Base-by-base conservation (phyloP, 2,888 invertebrate genomes). In the Carabus problematicus region DNA sequence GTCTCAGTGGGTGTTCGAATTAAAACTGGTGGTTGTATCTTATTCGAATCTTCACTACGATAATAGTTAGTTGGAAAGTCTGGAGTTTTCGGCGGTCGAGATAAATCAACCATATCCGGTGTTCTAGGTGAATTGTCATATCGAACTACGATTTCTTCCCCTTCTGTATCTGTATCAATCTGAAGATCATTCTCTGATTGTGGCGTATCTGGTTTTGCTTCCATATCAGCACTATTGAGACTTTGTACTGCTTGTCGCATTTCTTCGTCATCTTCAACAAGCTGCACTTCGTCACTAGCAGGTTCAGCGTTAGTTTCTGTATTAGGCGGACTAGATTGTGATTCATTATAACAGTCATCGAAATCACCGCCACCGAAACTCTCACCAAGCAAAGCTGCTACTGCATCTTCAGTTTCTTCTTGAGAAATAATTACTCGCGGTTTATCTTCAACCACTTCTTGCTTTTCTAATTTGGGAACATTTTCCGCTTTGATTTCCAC, bases 391-490 rank as follows among this genome's bases (percentile, higher is more conserved):
- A 95, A 82, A 0, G 95, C 94, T 8, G 94, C 94, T 0, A 95
- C 95, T 0, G 95, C 95, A 79, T 94, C 94, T 81, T 93, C 95
- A 0, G 95, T 95, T 82, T 95, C 95, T 83, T 95, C 95, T 81
- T 95, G 95, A 0, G 94, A 95, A 76, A 95, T 95, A 0, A 92
- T 85, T 8, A 91, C 92, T 58, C 93, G 86, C 0, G 91, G 91
- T 77, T 93, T 93, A 76, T 93, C 93, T 71, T 92, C 91, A 9
- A 82, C 81, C 66, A 78, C 80, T 76, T 79, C 83, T 3, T 81
- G 77, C 62, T 69, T 69, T 39, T 62, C 69, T 0, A 79, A 77
- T 9, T 83, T 82, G 12, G 69, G 69, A 73, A 79, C 82, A 8
- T 80, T 76, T 49, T 73, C 77, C 71, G 79, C 77, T 64, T 81